Evolutionary conservation across 2,113 vertebrate genomes (phyloP).

Genomic region (Stictonetta naevosa): DNA sequence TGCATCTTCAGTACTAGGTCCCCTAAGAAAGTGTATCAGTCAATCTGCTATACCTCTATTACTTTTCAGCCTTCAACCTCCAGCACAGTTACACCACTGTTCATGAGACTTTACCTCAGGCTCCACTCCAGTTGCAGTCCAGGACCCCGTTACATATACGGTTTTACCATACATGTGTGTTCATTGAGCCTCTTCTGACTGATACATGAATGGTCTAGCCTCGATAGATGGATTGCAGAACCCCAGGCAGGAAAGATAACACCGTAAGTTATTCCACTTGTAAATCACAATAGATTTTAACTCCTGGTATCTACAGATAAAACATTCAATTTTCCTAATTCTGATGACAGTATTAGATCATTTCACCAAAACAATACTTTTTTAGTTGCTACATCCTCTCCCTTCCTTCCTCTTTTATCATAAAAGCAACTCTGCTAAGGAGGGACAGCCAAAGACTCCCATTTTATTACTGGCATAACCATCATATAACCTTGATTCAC

Average conservation of each 20-base stretch:
- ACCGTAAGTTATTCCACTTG: conserved; percentile 3
- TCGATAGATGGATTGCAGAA: neutral
- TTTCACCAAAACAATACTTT: neutral
- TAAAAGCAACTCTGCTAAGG: conserved; percentile 30
- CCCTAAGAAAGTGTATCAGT: neutral
- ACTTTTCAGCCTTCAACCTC: neutral
- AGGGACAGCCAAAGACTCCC: neutral
- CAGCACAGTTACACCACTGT: conserved; percentile 4
- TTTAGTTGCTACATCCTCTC: neutral
- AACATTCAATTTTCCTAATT: neutral
- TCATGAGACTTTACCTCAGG: neutral
- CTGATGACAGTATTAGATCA: neutral
- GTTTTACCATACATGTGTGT: neutral
- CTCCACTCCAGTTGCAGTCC: neutral
- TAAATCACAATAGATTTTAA: conserved; percentile 48
- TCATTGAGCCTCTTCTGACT: conserved; percentile 45
- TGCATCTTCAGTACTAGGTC: neutral
- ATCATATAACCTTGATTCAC: conserved; percentile 67
- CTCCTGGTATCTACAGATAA: neutral
- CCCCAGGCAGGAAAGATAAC: neutral
- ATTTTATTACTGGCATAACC: conserved; percentile 44
- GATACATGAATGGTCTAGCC: neutral
- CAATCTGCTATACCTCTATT: neutral
- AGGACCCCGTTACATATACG: neutral
- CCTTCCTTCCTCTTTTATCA: neutral